Conservation (phyloP, 2,888 invertebrate species). For the Lissonota sp. region DNA sequence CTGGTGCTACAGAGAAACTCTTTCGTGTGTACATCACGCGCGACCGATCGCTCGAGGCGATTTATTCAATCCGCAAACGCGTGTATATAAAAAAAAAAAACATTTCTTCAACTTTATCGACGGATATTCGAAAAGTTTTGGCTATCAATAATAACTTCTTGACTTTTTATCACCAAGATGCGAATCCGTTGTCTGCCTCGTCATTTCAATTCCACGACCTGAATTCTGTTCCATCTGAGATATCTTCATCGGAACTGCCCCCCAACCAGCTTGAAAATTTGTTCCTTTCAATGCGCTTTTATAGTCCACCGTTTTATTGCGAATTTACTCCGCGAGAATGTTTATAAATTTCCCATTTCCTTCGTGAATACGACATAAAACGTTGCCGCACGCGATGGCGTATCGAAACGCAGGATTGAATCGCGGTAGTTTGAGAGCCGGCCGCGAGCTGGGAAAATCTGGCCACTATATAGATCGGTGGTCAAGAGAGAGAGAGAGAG, state of each 20-base stretch:
- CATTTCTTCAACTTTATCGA: constrained; percentile 15
- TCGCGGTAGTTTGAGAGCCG: background rate
- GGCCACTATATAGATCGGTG: constrained; percentile 5
- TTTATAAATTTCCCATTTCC: too few species aligned
- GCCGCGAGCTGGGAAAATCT: constrained; percentile 40
- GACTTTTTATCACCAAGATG: constrained; percentile 2
- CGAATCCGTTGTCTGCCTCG: too few species aligned
- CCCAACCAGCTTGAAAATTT: too few species aligned
- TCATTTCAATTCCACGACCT: background rate
- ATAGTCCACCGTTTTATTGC: too few species aligned
- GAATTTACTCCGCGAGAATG: too few species aligned
- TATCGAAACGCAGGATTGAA: too few species aligned
- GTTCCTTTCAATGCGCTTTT: too few species aligned
- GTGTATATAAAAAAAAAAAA: constrained; percentile 37
- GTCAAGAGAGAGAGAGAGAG: constrained; percentile 8
- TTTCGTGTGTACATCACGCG: constrained; percentile 12
- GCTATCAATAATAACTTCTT: constrained; percentile 17
- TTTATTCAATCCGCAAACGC: constrained; percentile 12
- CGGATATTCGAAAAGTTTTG: constrained; percentile 53
- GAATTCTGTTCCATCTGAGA: background rate
- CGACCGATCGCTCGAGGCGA: constrained; percentile 34
- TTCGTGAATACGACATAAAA: too few species aligned
- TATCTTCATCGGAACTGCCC: too few species aligned
- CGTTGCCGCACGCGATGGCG: too few species aligned
- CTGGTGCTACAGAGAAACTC: constrained; percentile 11